Conservation (phyloP, 2,888 invertebrate genomes). For the Tethea ocularis region DNA sequence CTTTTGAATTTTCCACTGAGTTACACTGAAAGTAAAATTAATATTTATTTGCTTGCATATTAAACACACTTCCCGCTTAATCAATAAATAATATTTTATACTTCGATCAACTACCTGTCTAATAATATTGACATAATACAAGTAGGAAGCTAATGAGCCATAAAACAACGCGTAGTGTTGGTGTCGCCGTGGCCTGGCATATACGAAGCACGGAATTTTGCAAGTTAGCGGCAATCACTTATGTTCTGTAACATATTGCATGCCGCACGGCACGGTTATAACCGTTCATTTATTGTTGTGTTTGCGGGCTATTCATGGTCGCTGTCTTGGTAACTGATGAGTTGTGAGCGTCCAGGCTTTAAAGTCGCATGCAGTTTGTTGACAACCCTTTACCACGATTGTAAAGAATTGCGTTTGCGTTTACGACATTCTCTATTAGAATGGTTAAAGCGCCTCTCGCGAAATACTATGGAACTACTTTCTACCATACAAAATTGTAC, state of each 20-base stretch:
- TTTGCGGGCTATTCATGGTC: slow-evolving; percentile 36
- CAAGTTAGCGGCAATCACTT: slow-evolving; percentile 69
- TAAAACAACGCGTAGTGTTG: slow-evolving; percentile 20
- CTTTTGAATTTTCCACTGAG: too few relatives aligned
- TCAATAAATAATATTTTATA: too few relatives aligned
- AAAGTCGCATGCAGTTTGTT: background rate
- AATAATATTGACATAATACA: slow-evolving; percentile 22
- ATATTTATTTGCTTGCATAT: background rate
- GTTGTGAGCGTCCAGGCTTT: background rate
- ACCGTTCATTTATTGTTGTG: slow-evolving; percentile 55
- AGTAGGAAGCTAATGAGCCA: slow-evolving; percentile 57
- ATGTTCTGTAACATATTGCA: slow-evolving; percentile 63
- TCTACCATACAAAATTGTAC: too few relatives aligned
- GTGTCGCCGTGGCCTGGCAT: slow-evolving; percentile 24
- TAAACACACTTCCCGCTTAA: background rate
- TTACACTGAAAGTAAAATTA: too few relatives aligned
- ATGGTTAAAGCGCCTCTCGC: too few relatives aligned
- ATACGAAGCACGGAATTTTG: slow-evolving; percentile 48
- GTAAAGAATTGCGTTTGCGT: background rate
- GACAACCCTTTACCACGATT: background rate
- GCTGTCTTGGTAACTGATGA: slow-evolving; percentile 25
- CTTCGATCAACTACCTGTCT: too few relatives aligned
- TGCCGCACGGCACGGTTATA: slow-evolving; percentile 56
- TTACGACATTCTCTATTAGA: too few relatives aligned
- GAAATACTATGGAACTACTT: too few relatives aligned